Percentiles rank a stretch among this genome's conserved stretches.
Conservation (phyloP, 1,140 invertebrate species). For the Saccostrea cuccullata region DNA sequence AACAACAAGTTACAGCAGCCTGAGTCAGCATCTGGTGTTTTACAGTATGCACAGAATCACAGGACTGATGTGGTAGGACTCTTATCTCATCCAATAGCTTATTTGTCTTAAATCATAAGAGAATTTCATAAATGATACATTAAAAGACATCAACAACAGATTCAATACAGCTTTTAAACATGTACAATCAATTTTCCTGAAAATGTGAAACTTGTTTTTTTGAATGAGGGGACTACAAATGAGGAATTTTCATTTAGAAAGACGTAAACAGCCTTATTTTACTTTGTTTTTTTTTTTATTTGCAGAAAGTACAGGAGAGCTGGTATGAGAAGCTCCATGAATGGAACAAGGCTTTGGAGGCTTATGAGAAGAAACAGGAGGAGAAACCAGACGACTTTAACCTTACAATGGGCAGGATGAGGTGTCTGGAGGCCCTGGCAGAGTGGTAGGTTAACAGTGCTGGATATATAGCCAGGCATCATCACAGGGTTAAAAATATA, state of each 20-base stretch:
- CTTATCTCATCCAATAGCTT: too few species aligned
- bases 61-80: constrained; percentile 20
- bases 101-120: too few species aligned
- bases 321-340: constrained; percentile 99
- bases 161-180: too few species aligned
- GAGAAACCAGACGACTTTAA: constrained; percentile 84
- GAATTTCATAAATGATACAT: too few species aligned
- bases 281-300: background rate
- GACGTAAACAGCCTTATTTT: too few species aligned
- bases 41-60: constrained; percentile 91
- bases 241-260: too few species aligned
- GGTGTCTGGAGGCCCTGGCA: constrained; percentile 97
- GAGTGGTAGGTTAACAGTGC: constrained; percentile 88
- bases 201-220: too few species aligned
- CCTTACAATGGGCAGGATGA: constrained; percentile 94
- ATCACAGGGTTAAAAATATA: too few species aligned
- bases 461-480: constrained; percentile 11
- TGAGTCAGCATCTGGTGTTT: constrained; percentile 95
- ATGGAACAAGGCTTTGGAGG: constrained; percentile 96
- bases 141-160: too few species aligned
- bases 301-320: constrained; percentile 88
- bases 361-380: constrained; percentile 85
- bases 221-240: too few species aligned
- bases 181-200: too few species aligned
- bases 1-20: constrained; percentile 99